Evolutionary conservation across 2,113 vertebrate genomes (phyloP).

Genomic region (Galeopterus variegatus): DNA sequence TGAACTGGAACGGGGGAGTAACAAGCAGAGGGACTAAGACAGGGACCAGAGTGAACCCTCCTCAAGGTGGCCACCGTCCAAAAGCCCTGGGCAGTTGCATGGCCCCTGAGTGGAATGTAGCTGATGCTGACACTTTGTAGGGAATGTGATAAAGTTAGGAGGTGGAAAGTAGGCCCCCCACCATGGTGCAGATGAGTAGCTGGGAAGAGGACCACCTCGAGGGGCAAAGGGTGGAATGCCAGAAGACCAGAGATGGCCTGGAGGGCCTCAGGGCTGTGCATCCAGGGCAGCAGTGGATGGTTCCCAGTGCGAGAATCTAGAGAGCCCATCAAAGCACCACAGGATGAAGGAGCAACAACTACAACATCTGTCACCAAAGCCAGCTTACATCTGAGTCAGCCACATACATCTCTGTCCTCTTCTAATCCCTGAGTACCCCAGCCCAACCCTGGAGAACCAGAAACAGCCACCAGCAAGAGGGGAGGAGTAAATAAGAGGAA

Average conservation of each 20-base stretch:
- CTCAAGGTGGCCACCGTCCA: neutral
- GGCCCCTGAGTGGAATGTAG: too few relatives aligned
- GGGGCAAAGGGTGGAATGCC: too few relatives aligned
- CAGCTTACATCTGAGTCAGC: neutral
- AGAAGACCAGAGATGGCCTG: neutral
- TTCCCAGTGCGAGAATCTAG: neutral
- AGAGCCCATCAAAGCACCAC: neutral
- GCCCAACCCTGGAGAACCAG: neutral
- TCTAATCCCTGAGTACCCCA: too few relatives aligned
- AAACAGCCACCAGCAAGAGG: neutral
- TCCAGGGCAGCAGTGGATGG: rapidly evolving
- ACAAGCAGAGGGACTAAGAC: neutral
- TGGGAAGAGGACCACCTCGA: neutral
- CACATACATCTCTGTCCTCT: neutral
- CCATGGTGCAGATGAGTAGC: neutral
- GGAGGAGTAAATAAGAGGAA: neutral
- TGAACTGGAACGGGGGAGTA: neutral
- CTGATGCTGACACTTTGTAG: neutral
- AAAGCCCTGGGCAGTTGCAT: neutral
- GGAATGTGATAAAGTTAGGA: too few relatives aligned
- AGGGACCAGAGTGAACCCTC: neutral
- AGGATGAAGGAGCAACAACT: neutral
- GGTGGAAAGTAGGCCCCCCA: neutral
- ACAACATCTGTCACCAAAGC: neutral
- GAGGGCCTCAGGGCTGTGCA: neutral